phyloP scores from a whole-genome alignment of 2,888 invertebrate species.

The Drepanosiphum platanoidis region DNA sequence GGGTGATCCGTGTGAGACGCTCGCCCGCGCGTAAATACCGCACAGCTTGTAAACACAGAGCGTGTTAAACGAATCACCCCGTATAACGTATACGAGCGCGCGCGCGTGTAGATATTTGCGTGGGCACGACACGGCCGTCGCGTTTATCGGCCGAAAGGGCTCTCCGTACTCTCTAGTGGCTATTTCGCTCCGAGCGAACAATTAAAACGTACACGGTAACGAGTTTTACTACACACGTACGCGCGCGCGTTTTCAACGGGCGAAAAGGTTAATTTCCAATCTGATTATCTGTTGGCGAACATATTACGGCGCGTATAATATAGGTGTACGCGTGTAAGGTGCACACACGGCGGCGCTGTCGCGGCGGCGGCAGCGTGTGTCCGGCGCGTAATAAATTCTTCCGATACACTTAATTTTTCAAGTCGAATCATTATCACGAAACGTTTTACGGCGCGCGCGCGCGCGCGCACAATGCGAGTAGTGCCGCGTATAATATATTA shows the following conservation, averaged over 20 bases:
- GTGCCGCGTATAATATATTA: too few species aligned
- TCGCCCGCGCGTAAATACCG: too few species aligned
- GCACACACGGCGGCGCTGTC: too few species aligned
- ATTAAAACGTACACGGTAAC: slow-evolving; percentile 23
- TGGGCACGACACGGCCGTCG: slow-evolving; percentile 33
- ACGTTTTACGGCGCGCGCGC: not conserved
- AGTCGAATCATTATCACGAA: not conserved
- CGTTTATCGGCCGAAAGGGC: slow-evolving; percentile 15
- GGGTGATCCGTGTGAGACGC: too few species aligned
- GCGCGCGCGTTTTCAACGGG: slow-evolving; percentile 1
- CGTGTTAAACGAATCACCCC: too few species aligned
- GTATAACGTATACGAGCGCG: not conserved
- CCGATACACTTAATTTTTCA: slow-evolving; percentile 8
- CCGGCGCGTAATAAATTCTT: not conserved
- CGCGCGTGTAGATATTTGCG: not conserved
- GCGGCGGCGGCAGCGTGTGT: not conserved
- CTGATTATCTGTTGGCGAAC: slow-evolving; percentile 21
- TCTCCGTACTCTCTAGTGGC: not conserved
- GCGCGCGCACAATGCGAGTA: too few species aligned
- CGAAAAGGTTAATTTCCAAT: slow-evolving; percentile 36
- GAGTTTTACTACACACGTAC: not conserved
- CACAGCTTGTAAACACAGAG: too few species aligned
- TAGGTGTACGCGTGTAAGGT: not conserved
- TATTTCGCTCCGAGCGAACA: slow-evolving; percentile 34
- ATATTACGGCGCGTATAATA: not conserved